phyloP scores from a whole-genome alignment of 2,797 vertebrate genomes.

The Cyprinella venusta region DNA sequence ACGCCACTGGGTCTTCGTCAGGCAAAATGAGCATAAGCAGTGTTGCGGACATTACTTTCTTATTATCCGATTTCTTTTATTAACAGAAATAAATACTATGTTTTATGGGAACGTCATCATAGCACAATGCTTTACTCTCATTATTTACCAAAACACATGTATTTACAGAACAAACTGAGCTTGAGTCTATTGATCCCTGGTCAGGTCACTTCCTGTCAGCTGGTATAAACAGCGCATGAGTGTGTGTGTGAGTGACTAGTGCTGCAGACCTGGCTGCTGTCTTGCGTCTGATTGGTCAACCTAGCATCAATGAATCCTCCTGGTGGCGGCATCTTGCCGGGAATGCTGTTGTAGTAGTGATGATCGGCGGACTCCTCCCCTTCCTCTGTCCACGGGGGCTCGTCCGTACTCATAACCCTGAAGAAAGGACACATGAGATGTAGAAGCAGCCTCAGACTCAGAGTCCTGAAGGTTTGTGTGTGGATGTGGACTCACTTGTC shows the following conservation, averaged over 20 bases:
- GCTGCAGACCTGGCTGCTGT: conserved; percentile 79
- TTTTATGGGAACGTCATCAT: neutral
- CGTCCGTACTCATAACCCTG: conserved; percentile 93
- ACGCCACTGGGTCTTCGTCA: no score
- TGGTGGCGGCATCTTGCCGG: conserved; percentile 89
- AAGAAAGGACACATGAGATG: neutral
- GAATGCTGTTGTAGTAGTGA: conserved; percentile 94
- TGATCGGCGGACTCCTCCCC: conserved; percentile 85
- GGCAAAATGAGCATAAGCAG: no score
- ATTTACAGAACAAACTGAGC: conserved; percentile 1
- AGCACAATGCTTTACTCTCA: neutral
- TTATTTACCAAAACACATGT: neutral
- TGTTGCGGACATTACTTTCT: no score
- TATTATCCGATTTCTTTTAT: neutral
- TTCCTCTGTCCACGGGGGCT: conserved; percentile 89
- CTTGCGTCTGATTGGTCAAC: conserved; percentile 79
- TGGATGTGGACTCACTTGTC: conserved; percentile 81
- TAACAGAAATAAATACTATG: neutral
- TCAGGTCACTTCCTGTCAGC: conserved; percentile 8
- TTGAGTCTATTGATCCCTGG: neutral
- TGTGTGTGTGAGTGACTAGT: neutral
- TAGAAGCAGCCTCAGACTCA: neutral
- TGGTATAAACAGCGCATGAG: neutral
- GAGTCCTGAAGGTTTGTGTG: neutral
- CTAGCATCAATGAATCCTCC: conserved; percentile 88